Conservation (phyloP, 2,888 invertebrate genomes). For the Heteropelma amictum region DNA sequence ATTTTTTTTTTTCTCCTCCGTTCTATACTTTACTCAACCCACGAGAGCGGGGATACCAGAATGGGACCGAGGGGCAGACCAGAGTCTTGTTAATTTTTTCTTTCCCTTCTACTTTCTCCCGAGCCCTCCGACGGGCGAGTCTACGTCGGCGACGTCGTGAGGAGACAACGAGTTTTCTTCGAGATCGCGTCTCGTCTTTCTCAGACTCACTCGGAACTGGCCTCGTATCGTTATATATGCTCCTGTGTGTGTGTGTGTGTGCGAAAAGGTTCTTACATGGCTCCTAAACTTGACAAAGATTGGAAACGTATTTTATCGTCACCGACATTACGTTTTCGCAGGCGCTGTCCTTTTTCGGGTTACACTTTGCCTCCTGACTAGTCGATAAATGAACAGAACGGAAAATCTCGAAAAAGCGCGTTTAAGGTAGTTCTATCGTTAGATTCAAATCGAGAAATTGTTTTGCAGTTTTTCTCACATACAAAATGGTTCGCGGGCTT, state of each 20-base stretch:
- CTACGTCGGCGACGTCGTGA: slow-evolving; percentile 33
- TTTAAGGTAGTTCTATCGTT: no score
- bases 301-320: not conserved
- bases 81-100: slow-evolving; percentile 59
- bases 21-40: slow-evolving; percentile 27
- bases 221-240: no score
- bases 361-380: not conserved
- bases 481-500: no score
- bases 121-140: slow-evolving; percentile 20
- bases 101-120: not conserved
- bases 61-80: slow-evolving; percentile 27
- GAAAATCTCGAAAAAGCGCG: no score
- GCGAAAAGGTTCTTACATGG: not conserved
- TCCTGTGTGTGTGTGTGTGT: no score
- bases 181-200: slow-evolving; percentile 43
- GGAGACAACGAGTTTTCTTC: slow-evolving; percentile 53
- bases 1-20: slow-evolving; percentile 49
- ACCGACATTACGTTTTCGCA: no score
- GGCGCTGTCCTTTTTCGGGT: not conserved
- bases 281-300: not conserved
- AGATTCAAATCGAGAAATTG: no score
- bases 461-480: no score
- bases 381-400: no score
- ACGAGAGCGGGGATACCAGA: slow-evolving; percentile 50
- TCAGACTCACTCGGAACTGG: no score